Evolutionary conservation across 1,140 invertebrate species (phyloP).

Genomic region (Drosophila mojavensis): DNA sequence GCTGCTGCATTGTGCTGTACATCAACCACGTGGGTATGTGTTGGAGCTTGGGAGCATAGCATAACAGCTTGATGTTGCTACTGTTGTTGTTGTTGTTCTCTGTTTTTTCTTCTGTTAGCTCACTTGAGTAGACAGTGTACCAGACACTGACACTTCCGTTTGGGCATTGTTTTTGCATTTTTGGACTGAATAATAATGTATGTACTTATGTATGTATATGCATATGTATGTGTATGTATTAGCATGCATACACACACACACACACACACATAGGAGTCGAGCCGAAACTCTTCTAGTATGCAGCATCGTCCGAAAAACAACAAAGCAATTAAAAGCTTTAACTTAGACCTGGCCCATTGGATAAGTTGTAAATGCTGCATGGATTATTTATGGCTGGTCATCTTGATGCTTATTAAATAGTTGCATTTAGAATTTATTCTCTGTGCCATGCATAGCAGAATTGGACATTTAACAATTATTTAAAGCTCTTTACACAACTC

Average conservation of each 20-base stretch:
- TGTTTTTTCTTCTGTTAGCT: conserved; percentile 6
- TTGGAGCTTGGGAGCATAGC: conserved; percentile 59
- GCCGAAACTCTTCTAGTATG: background rate
- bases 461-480: conserved; percentile 55
- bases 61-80: conserved; percentile 68
- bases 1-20: conserved; percentile 42
- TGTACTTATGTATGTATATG: conserved; percentile 5
- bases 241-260: conserved; percentile 10
- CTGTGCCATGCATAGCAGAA: conserved; percentile 12
- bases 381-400: conserved; percentile 65
- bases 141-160: conserved; percentile 76
- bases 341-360: conserved; percentile 41
- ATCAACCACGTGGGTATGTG: conserved; percentile 37
- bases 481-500: conserved; percentile 52
- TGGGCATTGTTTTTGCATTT: conserved; percentile 66
- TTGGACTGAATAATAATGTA: conserved; percentile 14
- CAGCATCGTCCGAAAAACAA: conserved; percentile 60
- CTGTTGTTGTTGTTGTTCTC: conserved; percentile 7
- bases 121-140: conserved; percentile 70
- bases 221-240: background rate
- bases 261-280: background rate
- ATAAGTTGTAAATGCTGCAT: conserved; percentile 39
- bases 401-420: conserved; percentile 79
- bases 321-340: conserved; percentile 77
- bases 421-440: conserved; percentile 72